Base-by-base conservation (phyloP, 2,888 invertebrate genomes). In the Trichopoda pennipes region DNA sequence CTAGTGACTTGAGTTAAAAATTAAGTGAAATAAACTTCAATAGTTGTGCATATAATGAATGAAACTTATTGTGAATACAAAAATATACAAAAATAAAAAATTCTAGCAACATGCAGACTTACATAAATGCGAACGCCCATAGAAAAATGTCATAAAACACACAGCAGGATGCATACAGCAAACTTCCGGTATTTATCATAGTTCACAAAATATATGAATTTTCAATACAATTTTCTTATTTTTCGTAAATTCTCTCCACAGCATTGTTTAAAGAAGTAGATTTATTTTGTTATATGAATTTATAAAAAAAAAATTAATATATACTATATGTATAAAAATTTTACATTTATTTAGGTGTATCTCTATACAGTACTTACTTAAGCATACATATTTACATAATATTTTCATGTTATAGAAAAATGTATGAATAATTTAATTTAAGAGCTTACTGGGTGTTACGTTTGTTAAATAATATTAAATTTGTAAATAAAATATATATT, bases 101-200 rank as follows among this genome's bases (percentile, higher is more conserved):
- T 14, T 17, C 16, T 19, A 10, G 21, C 49, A n/a, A 16, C 35
- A 21, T 51, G 66, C 47, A 17, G 12, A 42, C n/a, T 17, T 17
- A 49, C 47, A 49, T 49, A 49, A 9, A 17, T 4, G 8, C 17
- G 19, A 14, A 63, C 56, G 49, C 38, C 60, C 51, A 38, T 51
- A 60, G 51, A 38, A 63, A 56, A 64, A 66, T 75, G 51, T 56
- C 64, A 70, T 80, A 80, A 75, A 80, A 66, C 69, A 75, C 80
- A 75, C 80, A 80, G 80, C 80, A 80, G 80, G 80, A 80, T 80
- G 70, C 64, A 75, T 80, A 70, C 64, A 80, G 53, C 58, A 75
- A 75, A 80, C 69, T 80, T 80, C 80, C 80, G 75, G 75, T 75
- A 70, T 75, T 70, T 80, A 80, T 80, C 80, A 75, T 66, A 75